Percentiles rank a stretch among this genome's conserved stretches.
phyloP scores from a whole-genome alignment of 2,113 vertebrate genomes.

The Trematocara nigrifrons region DNA sequence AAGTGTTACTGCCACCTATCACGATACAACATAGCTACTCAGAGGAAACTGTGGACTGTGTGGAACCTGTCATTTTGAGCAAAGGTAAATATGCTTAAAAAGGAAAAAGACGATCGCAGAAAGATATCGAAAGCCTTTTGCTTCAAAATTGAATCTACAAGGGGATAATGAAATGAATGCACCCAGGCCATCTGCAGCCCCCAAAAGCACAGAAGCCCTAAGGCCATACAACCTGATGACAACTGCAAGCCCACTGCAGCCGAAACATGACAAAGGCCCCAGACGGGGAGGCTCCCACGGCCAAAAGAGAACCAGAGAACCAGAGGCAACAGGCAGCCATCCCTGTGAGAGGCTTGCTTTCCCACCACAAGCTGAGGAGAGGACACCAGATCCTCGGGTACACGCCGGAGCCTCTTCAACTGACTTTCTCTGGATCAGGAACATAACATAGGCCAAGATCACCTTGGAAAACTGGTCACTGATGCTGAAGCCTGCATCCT shows the following conservation, averaged over 20 bases:
- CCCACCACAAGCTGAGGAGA: not conserved
- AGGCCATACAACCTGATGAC: not conserved
- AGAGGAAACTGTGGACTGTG: not conserved
- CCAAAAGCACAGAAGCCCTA: not conserved
- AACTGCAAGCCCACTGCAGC: not conserved
- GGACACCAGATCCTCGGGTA: not conserved
- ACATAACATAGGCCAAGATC: not conserved
- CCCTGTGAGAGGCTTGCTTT: not conserved
- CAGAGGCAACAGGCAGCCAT: not conserved
- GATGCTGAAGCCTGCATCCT: not conserved
- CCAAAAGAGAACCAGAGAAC: not conserved
- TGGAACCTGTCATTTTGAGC: not conserved
- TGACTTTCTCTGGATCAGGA: not conserved
- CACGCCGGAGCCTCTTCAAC: not conserved
- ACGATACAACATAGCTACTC: not conserved
- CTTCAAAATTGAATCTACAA: not conserved
- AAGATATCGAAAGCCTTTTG: not conserved
- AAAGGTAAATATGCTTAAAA: not conserved
- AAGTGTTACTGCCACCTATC: not conserved
- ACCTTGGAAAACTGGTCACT: not conserved
- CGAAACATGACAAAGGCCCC: not conserved
- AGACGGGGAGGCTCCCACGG: not conserved
- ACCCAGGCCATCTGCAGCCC: not conserved
- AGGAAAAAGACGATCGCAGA: rapidly evolving
- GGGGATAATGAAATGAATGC: not conserved